These are phyloP conservation scores for Oreochromis mossambicus DNA, from an alignment of 2,797 vertebrate species.

Conservation along the genomic window DNA sequence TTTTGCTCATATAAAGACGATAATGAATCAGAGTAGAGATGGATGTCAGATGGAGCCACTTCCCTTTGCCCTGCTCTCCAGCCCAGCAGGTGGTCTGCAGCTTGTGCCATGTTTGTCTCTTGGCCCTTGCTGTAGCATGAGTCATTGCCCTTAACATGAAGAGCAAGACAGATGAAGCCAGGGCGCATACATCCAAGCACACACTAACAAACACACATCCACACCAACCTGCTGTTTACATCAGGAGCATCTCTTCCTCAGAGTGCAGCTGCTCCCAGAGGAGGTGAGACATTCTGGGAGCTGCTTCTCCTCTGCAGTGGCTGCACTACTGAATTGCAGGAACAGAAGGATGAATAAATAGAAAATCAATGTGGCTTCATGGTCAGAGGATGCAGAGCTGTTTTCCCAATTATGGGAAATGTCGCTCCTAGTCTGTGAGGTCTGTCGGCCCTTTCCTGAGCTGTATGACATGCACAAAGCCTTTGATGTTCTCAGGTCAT, in stretches of 20 bases:
- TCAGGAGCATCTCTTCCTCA: slow-evolving; percentile 9
- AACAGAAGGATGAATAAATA: slow-evolving; percentile 46
- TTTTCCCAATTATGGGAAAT: slow-evolving; percentile 55
- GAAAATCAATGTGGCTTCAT: slow-evolving; percentile 49
- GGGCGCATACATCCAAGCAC: neutral
- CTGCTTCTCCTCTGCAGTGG: slow-evolving; percentile 9
- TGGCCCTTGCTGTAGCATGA: slow-evolving; percentile 25
- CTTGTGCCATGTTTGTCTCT: slow-evolving; percentile 40
- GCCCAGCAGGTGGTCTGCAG: slow-evolving; percentile 56
- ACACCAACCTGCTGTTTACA: neutral
- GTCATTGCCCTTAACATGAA: slow-evolving; percentile 48
- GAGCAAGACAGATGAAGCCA: slow-evolving; percentile 35
- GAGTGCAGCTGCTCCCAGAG: slow-evolving; percentile 39
- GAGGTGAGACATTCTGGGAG: slow-evolving; percentile 17
- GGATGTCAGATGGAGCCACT: slow-evolving; percentile 28
- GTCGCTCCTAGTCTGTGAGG: slow-evolving; percentile 12
- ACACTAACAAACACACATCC: neutral
- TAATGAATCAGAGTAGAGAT: slow-evolving; percentile 58
- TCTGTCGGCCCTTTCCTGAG: slow-evolving; percentile 11
- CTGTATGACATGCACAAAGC: slow-evolving; percentile 17
- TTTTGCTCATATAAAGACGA: slow-evolving; percentile 50
- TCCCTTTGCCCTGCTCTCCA: slow-evolving; percentile 16
- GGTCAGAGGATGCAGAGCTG: slow-evolving; percentile 39
- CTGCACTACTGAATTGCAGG: slow-evolving; percentile 13
- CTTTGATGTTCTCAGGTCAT: slow-evolving; percentile 3